A percentile compares a stretch with the other conserved stretches of the same genome.
These are phyloP conservation scores for Hypselothyrea guttata DNA, from an alignment of 2,888 invertebrate genomes.

Conservation along the genomic window DNA sequence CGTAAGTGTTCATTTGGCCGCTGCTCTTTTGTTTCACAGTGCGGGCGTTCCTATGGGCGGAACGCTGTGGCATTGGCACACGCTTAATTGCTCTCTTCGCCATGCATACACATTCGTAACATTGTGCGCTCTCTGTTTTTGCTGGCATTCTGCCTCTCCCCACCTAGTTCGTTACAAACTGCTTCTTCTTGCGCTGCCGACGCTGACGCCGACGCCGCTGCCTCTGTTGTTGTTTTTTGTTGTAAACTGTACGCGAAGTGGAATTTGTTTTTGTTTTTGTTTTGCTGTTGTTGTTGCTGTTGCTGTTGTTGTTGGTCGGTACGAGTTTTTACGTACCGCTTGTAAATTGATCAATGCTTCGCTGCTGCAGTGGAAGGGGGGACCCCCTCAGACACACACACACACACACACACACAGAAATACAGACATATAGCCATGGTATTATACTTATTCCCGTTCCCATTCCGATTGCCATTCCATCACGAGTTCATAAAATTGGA, in stretches of 20 bases:
- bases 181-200: conserved; percentile 49
- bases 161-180: conserved; percentile 75
- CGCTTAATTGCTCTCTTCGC: conserved; percentile 34
- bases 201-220: conserved; percentile 8
- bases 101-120: conserved; percentile 65
- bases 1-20: conserved; percentile 48
- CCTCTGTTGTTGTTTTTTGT: conserved; percentile 54
- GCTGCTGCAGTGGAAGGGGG: too few species aligned
- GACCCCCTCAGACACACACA: too few species aligned
- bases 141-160: conserved; percentile 67
- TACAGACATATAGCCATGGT: background rate
- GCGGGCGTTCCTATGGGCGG: conserved; percentile 34
- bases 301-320: conserved; percentile 18
- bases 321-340: conserved; percentile 35
- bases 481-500: conserved; percentile 51
- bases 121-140: conserved; percentile 63
- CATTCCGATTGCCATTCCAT: conserved; percentile 21
- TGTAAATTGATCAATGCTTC: conserved; percentile 46
- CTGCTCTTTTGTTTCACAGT: conserved; percentile 43
- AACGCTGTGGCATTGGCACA: conserved; percentile 23
- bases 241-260: conserved; percentile 68
- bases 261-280: conserved; percentile 10
- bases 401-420: background rate
- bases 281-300: conserved; percentile 16
- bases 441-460: background rate